A percentile compares a stretch with the other conserved stretches of the same genome.
These are phyloP conservation scores for Drosophila yakuba DNA, from an alignment of 1,140 invertebrate genomes.

Conservation along the genomic window DNA sequence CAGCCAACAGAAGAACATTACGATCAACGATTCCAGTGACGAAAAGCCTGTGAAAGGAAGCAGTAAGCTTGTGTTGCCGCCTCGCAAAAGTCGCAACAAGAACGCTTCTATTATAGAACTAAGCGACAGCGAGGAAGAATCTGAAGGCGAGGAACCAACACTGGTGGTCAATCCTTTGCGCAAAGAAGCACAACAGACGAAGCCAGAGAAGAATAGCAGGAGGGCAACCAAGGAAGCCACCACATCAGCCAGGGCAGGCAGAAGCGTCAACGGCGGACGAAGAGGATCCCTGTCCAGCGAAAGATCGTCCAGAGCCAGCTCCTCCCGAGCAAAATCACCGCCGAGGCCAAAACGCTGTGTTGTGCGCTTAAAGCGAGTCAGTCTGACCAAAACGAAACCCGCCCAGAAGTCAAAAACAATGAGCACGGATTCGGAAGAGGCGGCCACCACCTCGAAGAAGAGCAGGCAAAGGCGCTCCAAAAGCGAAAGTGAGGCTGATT, in stretches of 20 bases:
- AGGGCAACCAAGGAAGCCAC: background rate
- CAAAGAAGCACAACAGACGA: background rate
- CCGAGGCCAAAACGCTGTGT: constrained; percentile 39
- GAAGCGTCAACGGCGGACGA: background rate
- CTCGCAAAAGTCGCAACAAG: constrained; percentile 40
- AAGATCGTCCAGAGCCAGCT: constrained; percentile 1
- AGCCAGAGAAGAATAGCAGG: background rate
- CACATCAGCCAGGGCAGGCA: background rate
- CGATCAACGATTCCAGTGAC: background rate
- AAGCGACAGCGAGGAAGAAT: constrained; percentile 49
- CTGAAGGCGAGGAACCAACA: constrained; percentile 6
- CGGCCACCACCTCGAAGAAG: constrained; percentile 61
- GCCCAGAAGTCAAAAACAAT: constrained; percentile 35
- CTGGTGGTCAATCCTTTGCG: background rate
- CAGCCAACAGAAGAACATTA: background rate
- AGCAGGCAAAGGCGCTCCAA: constrained; percentile 22
- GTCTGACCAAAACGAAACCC: constrained; percentile 16
- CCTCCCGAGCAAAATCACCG: constrained; percentile 9
- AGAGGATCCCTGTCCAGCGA: constrained; percentile 2
- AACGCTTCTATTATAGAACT: constrained; percentile 66
- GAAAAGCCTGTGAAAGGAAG: constrained; percentile 3
- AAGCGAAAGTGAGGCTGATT: constrained; percentile 52
- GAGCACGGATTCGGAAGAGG: constrained; percentile 64
- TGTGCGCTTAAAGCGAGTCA: constrained; percentile 57
- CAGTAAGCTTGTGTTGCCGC: constrained; percentile 5